Base-by-base conservation (phyloP, 2,888 invertebrate species). In the Andricus quercusramuli region DNA sequence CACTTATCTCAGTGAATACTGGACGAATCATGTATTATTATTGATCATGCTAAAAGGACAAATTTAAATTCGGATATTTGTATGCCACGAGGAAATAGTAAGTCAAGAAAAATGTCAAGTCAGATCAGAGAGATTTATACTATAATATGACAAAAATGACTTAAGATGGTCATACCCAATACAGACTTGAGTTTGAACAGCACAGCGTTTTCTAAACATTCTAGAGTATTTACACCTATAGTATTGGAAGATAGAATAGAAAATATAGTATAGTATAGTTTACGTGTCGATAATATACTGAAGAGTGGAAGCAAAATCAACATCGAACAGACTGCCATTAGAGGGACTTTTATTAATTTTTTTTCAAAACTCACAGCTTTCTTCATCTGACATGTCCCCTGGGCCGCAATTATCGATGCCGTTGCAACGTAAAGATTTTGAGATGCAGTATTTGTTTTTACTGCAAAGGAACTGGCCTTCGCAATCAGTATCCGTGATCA, bases 361-460 rank as follows among this genome's bases (percentile, higher is more conserved):
- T 32, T n/a, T 32, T 51, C 6, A 4, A 80, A 86, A 96, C 96
- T 96, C 95, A 97, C 97, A 97, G 94, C 96, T 95, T 89, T 94
- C 94, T 94, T 97, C 97, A 93, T 97, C 96, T 65, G 96, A 96
- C 86, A 94, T 93, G 91, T 96, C 96, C 86, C 94, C 94, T 88
- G 95, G 94, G 78, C 98, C 98, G 94, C 99, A 99, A 94, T 99
- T 98, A 90, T 95, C 95, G 85, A 96, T 94, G 84, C 95, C 94
- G 93, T 97, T 96, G 94, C 97, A 98, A 83, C 95, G 95, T 85
- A 97, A 94, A 86, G 95, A 95, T 83, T 95, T 94, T 80, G 96
- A 95, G 90, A 98, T 97, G 94, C 98, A 98, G 91, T 96, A 96
- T 88, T 95, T 95, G 87, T 94, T 96, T 88, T 94, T 94, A 83